A percentile compares a stretch with the other conserved stretches of the same genome.
These are phyloP conservation scores for Oasisia sp. DNA, from an alignment of 2,888 invertebrate genomes.

Conservation along the genomic window DNA sequence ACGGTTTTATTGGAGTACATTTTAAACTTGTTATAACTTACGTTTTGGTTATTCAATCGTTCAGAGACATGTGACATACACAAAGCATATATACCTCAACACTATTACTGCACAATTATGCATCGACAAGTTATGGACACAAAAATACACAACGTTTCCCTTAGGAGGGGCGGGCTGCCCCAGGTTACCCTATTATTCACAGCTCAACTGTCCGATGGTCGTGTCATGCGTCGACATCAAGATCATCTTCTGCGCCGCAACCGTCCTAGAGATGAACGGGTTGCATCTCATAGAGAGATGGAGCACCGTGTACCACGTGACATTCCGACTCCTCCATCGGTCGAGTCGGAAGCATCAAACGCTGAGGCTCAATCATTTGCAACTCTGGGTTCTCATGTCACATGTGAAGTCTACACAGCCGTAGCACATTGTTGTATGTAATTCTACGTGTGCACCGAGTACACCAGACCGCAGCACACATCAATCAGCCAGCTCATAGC, in stretches of 20 bases:
- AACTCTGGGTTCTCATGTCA: neutral
- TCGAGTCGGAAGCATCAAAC: neutral
- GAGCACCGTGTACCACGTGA: neutral
- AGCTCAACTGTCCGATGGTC: neutral
- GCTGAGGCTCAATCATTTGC: neutral
- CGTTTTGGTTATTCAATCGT: too few relatives aligned
- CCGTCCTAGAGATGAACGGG: neutral
- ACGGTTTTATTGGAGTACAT: too few relatives aligned
- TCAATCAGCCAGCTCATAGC: neutral
- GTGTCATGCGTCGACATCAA: neutral
- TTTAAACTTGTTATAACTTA: too few relatives aligned
- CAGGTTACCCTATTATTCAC: too few relatives aligned
- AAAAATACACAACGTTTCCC: too few relatives aligned
- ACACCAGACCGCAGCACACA: neutral
- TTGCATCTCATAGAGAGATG: neutral
- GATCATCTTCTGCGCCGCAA: neutral
- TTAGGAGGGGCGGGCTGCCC: too few relatives aligned
- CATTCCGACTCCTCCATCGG: neutral
- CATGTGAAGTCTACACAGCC: too few relatives aligned
- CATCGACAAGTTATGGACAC: too few relatives aligned
- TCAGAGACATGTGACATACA: too few relatives aligned
- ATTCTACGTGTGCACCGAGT: neutral
- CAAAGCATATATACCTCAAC: too few relatives aligned
- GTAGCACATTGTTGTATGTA: neutral
- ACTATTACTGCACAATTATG: too few relatives aligned